phyloP scores from a whole-genome alignment of 2,113 vertebrate genomes.

The Nannospalax galili region DNA sequence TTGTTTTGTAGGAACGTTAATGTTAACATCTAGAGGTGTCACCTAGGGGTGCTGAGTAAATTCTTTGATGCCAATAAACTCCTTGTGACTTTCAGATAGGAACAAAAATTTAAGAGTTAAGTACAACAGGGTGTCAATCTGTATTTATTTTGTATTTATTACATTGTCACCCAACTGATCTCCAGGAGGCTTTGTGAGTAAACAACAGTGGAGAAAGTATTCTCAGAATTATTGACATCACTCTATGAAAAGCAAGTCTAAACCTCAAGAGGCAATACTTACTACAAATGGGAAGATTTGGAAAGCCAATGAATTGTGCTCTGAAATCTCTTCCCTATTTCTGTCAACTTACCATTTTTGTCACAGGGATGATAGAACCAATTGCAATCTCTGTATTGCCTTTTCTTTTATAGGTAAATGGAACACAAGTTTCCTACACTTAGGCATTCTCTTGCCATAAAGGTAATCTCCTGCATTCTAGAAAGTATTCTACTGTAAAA shows the following conservation, averaged over 20 bases:
- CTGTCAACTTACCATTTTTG: neutral
- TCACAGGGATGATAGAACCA: neutral
- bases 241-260: constrained; percentile 26
- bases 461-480: neutral
- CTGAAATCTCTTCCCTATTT: neutral
- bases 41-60: constrained; percentile 18
- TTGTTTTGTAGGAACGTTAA: neutral
- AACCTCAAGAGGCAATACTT: neutral
- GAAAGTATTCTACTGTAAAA: neutral
- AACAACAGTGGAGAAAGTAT: neutral
- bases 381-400: neutral
- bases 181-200: constrained; percentile 12
- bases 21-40: neutral
- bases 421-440: neutral
- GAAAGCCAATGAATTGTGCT: neutral
- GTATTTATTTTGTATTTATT: constrained; percentile 29
- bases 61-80: constrained; percentile 40
- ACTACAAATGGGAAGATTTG: neutral
- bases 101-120: constrained; percentile 10
- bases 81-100: neutral
- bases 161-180: neutral
- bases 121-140: neutral
- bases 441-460: neutral
- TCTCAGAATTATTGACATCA: constrained; percentile 2
- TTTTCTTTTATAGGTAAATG: neutral